A percentile compares a stretch with the other conserved stretches of the same genome.
Evolutionary conservation across 2,113 vertebrate species (phyloP).

Genomic region (Varanus komodoensis): DNA sequence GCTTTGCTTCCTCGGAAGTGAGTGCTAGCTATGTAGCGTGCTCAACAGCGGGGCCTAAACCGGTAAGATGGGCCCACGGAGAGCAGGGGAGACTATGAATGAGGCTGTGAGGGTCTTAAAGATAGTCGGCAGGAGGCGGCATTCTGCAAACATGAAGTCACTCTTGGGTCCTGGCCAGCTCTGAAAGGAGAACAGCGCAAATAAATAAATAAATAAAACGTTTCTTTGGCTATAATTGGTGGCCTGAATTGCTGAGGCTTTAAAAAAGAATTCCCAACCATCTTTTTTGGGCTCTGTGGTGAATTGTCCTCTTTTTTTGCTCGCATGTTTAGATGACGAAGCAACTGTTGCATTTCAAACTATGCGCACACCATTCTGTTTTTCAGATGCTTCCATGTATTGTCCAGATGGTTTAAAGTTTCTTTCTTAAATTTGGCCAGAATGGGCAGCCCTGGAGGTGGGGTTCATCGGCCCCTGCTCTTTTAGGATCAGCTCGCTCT

Average conservation of each 20-base stretch:
- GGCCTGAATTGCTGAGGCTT: neutral
- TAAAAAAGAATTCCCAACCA: neutral
- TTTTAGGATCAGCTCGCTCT: neutral
- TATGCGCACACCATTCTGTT: neutral
- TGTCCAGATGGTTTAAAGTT: neutral
- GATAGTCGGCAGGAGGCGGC: constrained; percentile 2
- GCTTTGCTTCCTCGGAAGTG: neutral
- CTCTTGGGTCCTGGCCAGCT: constrained; percentile 3
- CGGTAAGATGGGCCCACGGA: neutral
- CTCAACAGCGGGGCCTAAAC: too few relatives aligned
- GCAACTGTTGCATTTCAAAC: neutral
- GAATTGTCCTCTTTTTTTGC: neutral
- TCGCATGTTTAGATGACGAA: neutral
- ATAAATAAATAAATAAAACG: neutral
- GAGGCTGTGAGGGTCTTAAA: neutral
- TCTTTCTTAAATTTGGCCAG: too few relatives aligned
- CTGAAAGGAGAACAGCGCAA: constrained; percentile 3
- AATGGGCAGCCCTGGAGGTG: too few relatives aligned
- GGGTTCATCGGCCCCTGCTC: too few relatives aligned
- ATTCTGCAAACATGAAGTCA: constrained; percentile 22
- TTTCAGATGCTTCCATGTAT: neutral
- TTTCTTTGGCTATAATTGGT: neutral
- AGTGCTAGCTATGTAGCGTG: neutral
- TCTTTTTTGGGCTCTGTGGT: neutral
- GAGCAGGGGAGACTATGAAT: neutral